phyloP scores from a whole-genome alignment of 2,888 invertebrate genomes.

The Heterodera filipjevi region DNA sequence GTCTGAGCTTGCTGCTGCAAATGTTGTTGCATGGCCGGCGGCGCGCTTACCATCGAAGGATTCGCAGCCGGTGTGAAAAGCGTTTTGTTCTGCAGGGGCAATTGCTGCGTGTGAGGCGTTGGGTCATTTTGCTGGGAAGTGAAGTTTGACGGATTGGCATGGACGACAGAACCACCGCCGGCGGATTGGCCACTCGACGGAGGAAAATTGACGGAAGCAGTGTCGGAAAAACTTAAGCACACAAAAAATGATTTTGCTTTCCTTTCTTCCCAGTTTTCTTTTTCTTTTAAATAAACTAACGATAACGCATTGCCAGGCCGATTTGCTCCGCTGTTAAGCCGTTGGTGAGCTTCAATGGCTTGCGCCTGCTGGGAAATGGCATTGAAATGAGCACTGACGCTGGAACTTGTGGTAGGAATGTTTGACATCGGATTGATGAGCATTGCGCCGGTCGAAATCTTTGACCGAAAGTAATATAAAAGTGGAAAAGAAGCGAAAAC shows the following conservation, averaged over 20 bases:
- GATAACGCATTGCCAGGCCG: constrained; percentile 10
- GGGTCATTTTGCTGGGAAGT: not conserved
- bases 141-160: not conserved
- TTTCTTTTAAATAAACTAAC: constrained; percentile 7
- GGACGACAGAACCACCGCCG: not conserved
- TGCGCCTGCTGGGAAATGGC: constrained; percentile 7
- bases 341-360: not conserved
- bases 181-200: not conserved
- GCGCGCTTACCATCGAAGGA: not conserved
- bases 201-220: constrained; percentile 28
- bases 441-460: constrained; percentile 15
- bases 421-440: constrained; percentile 23
- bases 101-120: not conserved
- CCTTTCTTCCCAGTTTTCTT: too few species aligned
- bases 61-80: not conserved
- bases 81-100: constrained; percentile 9
- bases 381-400: constrained; percentile 19
- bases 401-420: constrained; percentile 29
- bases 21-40: constrained; percentile 3
- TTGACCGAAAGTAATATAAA: not conserved
- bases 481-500: not conserved
- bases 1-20: constrained; percentile 22
- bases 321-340: not conserved
- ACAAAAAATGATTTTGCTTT: too few species aligned
- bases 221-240: constrained; percentile 20